A percentile compares a stretch with the other conserved stretches of the same genome.
Conservation (phyloP, 1,140 invertebrate species). For the Drosophila ogumai region DNA sequence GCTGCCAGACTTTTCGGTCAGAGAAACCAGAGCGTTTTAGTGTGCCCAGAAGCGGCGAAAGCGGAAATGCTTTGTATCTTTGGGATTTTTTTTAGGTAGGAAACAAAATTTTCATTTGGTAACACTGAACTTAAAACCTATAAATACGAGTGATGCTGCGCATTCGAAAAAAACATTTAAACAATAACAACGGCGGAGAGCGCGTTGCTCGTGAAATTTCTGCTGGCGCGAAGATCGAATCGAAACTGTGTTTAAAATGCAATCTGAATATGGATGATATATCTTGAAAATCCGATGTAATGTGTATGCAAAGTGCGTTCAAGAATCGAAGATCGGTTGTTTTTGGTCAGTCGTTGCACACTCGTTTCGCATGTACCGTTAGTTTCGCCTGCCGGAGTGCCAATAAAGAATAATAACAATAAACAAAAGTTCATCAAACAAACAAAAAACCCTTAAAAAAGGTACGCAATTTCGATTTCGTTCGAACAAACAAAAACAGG, state of each 20-base stretch:
- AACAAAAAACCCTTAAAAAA: conserved; percentile 4
- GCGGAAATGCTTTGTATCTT: no score
- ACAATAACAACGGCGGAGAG: background rate
- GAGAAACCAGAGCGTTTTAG: no score
- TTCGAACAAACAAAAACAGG: conserved; percentile 10
- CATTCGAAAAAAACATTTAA: background rate
- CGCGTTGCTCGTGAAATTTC: no score
- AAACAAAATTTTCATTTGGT: no score
- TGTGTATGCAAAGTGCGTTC: background rate
- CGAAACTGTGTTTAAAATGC: conserved; percentile 1
- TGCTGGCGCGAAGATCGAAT: background rate
- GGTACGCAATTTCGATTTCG: conserved; percentile 29
- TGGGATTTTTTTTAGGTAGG: no score
- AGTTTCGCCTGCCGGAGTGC: conserved; percentile 22
- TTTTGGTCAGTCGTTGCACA: conserved; percentile 11
- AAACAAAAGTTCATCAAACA: conserved; percentile 27
- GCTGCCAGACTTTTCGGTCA: no score
- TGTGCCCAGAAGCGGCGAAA: no score
- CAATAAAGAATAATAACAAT: conserved; percentile 33
- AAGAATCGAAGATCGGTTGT: background rate
- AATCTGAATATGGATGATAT: background rate
- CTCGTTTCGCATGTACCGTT: conserved; percentile 27
- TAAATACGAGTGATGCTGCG: no score
- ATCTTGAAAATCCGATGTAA: background rate
- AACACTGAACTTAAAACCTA: no score